Evolutionary conservation across 2,797 vertebrate species (phyloP).

Genomic region (Myotis planiceps): DNA sequence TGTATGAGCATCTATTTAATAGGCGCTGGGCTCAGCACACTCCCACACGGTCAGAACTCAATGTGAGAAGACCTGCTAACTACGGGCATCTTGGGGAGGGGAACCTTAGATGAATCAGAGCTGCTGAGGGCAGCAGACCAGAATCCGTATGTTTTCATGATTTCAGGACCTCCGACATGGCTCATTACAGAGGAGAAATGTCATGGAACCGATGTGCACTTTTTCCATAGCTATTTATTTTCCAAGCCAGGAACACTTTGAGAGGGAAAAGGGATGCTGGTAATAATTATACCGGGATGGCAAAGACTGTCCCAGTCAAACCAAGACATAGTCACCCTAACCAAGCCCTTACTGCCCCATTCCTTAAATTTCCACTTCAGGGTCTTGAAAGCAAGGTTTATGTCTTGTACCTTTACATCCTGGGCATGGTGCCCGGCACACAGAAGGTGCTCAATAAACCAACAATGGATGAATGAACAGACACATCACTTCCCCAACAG

Average conservation of each 20-base stretch:
- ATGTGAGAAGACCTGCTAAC: background rate
- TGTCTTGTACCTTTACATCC: background rate
- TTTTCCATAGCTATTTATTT: background rate
- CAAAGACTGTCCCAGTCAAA: background rate
- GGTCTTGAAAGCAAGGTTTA: background rate
- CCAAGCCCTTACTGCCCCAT: background rate
- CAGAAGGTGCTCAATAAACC: background rate
- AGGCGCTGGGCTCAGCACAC: background rate
- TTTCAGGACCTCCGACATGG: background rate
- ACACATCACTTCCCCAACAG: background rate
- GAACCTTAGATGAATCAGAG: background rate
- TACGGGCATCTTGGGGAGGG: background rate
- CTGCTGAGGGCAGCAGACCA: background rate
- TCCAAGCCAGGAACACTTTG: background rate
- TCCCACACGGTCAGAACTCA: background rate
- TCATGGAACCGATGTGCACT: background rate
- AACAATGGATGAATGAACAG: background rate
- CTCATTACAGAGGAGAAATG: background rate
- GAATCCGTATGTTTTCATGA: background rate
- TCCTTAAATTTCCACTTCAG: background rate
- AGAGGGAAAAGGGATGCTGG: conserved; percentile 35
- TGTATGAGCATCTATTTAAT: fast-evolving
- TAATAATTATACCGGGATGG: background rate
- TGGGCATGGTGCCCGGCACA: background rate
- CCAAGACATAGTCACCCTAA: background rate